Base-by-base conservation (phyloP, 2,888 invertebrate species). In the Gastrophysa polygoni region DNA sequence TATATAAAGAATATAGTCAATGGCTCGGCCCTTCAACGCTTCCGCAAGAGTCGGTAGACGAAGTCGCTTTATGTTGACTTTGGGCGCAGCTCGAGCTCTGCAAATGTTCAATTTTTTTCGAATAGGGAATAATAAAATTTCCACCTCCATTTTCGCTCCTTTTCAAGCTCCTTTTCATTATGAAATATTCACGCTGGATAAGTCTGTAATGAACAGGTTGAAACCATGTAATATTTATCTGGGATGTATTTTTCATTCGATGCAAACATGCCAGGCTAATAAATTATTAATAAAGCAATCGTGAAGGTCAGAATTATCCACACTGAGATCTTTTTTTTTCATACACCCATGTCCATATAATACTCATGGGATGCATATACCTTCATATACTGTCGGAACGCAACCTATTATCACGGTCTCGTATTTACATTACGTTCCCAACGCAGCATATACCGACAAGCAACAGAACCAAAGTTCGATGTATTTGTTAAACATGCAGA, bases 401-500 rank as follows among this genome's bases (percentile, higher is more conserved):
- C 38, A 38, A 38, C 38, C 38, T 38, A 38, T 38, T 38, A 38
- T 38, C 38, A 38, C 11, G 14, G 38, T 14, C 11, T 38, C 38
- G 7, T 51, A 51, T 51, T 51, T 32, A 51, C 32, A 18, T 7
- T 20, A 34, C 14, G 51, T 51, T 51, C 32, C 51, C 51, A 51
- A 34, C 51, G 51, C 51, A 32, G 11, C 6, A 3, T 38, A 38
- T 18, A 16, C 51, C 20, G 51, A 51, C 20, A 46, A 8, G 20
- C 46, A 62, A 62, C 38, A 14, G 38, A 38, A 57, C 57, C 57
- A 58, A 57, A 62, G 61, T 62, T 57, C 61, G 57, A 62, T 58
- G 61, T 57, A 38, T 57, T 46, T 62, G 57, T 62, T 62, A 57
- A 62, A 62, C 57, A 62, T 62, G 57, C 61, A 49, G 43, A 54